Conservation (phyloP, 2,113 vertebrate species). For the Centropus bengalensis region DNA sequence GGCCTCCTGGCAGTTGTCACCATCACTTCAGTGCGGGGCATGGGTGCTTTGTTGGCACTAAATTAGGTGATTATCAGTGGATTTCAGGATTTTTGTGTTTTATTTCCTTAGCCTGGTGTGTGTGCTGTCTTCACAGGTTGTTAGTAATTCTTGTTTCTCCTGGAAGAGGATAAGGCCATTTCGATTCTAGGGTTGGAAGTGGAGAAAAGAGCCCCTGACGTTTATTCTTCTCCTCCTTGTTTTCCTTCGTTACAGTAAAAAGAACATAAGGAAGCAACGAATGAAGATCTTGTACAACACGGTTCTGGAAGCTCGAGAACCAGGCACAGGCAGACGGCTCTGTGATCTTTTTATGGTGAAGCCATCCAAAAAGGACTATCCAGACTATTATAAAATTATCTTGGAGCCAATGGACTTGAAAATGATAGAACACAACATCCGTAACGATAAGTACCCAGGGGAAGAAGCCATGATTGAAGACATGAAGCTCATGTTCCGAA, state of each 20-base stretch:
- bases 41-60: neutral
- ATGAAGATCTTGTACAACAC: slow-evolving; percentile 92
- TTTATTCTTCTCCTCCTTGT: neutral
- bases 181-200: neutral
- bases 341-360: slow-evolving; percentile 98
- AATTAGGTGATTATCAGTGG: neutral
- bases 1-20: neutral
- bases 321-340: slow-evolving; percentile 86
- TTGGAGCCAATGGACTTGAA: slow-evolving; percentile 97
- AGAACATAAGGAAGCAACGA: slow-evolving; percentile 93
- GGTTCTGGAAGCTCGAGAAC: slow-evolving; percentile 91
- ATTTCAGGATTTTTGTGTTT: neutral
- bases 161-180: neutral
- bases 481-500: slow-evolving; percentile 98
- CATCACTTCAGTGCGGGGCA: neutral
- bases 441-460: slow-evolving; percentile 90
- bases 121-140: neutral
- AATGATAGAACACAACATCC: slow-evolving; percentile 96
- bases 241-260: slow-evolving; percentile 83
- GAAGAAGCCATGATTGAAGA: slow-evolving; percentile 94
- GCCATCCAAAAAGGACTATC: slow-evolving; percentile 98
- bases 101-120: neutral
- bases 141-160: neutral
- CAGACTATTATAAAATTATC: slow-evolving; percentile 99
- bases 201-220: neutral